phyloP scores from a whole-genome alignment of 1,140 invertebrate species.

The Macrosteles quadrilineatus region DNA sequence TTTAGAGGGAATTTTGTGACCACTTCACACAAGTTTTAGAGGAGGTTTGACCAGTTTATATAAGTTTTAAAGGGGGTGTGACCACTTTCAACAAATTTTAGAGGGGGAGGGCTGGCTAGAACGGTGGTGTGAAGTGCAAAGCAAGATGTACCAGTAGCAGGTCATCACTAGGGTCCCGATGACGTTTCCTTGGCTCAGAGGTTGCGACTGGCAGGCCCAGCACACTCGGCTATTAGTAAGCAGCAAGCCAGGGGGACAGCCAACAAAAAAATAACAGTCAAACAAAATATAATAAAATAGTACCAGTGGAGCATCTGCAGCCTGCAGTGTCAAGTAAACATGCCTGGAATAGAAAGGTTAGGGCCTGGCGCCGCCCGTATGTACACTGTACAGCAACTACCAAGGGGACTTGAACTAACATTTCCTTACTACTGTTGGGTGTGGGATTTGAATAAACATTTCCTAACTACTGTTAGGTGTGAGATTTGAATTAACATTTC shows the following conservation, averaged over 20 bases:
- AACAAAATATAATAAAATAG: constrained; percentile 47
- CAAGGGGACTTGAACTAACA: too few species aligned
- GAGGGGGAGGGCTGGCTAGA: constrained; percentile 19
- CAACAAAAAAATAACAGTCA: constrained; percentile 51
- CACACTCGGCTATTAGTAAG: constrained; percentile 43
- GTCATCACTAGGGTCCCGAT: constrained; percentile 80
- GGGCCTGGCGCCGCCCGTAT: constrained; percentile 5
- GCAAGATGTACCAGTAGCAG: constrained; percentile 85
- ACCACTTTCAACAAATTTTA: too few species aligned
- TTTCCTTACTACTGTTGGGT: too few species aligned
- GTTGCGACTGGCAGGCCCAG: constrained; percentile 58
- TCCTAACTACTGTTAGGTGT: too few species aligned
- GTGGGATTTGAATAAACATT: too few species aligned
- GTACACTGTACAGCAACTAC: neutral
- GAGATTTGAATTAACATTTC: too few species aligned
- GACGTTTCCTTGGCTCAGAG: constrained; percentile 84
- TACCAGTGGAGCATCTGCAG: constrained; percentile 24
- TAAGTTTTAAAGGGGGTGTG: too few species aligned
- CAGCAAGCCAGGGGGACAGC: constrained; percentile 58
- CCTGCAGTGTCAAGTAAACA: constrained; percentile 3
- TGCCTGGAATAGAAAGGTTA: constrained; percentile 33
- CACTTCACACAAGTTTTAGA: too few species aligned
- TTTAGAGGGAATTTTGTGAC: too few species aligned
- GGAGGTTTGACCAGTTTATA: too few species aligned
- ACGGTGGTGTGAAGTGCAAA: constrained; percentile 47